Evolutionary conservation across 2,797 vertebrate genomes (phyloP).

Genomic region (Lithobates sylvaticus): DNA sequence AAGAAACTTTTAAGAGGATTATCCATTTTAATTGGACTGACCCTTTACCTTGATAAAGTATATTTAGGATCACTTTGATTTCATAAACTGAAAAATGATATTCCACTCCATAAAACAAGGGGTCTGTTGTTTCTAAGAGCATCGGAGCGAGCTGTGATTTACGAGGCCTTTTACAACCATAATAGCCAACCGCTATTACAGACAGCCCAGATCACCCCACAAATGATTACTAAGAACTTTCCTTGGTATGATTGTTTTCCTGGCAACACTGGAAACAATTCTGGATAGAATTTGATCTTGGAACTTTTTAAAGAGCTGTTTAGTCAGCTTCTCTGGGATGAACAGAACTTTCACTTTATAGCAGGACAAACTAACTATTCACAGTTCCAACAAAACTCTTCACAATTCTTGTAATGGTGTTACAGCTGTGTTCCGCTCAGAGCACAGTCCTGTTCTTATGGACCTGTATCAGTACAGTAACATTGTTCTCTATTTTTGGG

Average conservation of each 20-base stretch:
- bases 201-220: not conserved
- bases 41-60: not conserved
- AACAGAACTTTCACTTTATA: conserved; percentile 5
- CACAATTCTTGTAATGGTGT: not conserved
- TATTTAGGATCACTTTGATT: not conserved
- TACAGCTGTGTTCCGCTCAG: not conserved
- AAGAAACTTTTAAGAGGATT: not conserved
- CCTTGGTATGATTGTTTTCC: not conserved
- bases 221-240: not conserved
- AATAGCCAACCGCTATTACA: not conserved
- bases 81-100: not conserved
- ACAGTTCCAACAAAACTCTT: not conserved
- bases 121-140: not conserved
- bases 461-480: no score
- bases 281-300: not conserved
- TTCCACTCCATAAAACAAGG: not conserved
- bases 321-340: not conserved
- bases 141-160: not conserved
- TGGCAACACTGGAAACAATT: conserved; percentile 4
- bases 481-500: not conserved
- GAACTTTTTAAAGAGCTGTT: conserved; percentile 16
- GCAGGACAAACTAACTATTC: conserved; percentile 19
- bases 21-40: not conserved
- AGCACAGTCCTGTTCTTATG: not conserved
- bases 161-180: not conserved